These are phyloP conservation scores for Eidolon dupreanum DNA, from an alignment of 2,797 vertebrate genomes.

Conservation along the genomic window DNA sequence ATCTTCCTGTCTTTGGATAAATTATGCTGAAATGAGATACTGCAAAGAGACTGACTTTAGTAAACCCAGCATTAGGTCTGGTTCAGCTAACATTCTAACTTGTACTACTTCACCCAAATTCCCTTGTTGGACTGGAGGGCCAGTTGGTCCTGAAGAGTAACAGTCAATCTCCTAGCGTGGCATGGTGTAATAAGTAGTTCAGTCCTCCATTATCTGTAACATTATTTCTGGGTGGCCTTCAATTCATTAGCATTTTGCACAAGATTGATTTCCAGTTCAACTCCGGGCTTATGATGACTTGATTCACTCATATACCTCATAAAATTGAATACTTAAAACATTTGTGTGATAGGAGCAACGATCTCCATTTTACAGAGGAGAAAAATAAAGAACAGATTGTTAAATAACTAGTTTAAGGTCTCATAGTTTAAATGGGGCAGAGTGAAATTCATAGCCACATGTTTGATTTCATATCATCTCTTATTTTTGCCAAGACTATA, in stretches of 20 bases:
- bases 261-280: neutral
- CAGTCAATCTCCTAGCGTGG: neutral
- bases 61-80: slow-evolving; percentile 56
- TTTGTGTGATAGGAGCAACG: neutral
- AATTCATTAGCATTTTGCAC: neutral
- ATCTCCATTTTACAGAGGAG: neutral
- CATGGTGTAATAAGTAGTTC: rapidly evolving
- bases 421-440: neutral
- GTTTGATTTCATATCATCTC: neutral
- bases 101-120: neutral
- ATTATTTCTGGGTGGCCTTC: neutral
- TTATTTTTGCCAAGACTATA: neutral
- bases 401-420: neutral
- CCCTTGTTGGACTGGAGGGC: neutral
- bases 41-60: slow-evolving; percentile 22
- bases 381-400: neutral
- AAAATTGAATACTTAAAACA: neutral
- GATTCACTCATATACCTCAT: neutral
- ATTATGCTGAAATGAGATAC: slow-evolving; percentile 8
- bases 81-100: slow-evolving; percentile 32
- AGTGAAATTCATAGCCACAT: neutral
- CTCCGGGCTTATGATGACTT: neutral
- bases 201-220: neutral
- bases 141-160: neutral
- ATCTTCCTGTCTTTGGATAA: neutral